Percentiles rank a stretch among this genome's conserved stretches.
phyloP scores from a whole-genome alignment of 2,113 vertebrate genomes.

The Aramus guarauna region DNA sequence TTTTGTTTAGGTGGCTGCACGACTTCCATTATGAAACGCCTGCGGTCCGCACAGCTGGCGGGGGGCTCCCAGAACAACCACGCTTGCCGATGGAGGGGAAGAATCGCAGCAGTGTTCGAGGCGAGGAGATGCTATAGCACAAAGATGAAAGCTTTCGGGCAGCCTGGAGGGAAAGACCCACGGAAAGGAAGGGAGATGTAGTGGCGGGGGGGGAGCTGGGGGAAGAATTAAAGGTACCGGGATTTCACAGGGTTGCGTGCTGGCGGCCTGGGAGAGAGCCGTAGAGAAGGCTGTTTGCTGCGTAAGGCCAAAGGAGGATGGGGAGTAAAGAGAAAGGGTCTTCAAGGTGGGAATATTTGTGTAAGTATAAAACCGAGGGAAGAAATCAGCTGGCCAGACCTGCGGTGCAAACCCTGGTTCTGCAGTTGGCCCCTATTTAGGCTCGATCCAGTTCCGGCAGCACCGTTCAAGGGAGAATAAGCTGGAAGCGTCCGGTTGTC shows the following conservation, averaged over 20 bases:
- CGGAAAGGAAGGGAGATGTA: background rate
- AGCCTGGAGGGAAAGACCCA: background rate
- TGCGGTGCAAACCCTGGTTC: too few species aligned
- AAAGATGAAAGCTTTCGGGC: background rate
- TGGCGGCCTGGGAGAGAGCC: background rate
- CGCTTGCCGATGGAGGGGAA: background rate
- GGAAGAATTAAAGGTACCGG: background rate
- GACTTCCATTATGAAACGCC: background rate
- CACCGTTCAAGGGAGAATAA: background rate
- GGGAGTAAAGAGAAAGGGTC: background rate
- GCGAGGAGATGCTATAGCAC: background rate
- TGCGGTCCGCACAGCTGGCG: background rate
- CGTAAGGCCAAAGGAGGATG: background rate
- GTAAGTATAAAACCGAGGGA: background rate
- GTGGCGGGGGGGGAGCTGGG: rapidly evolving
- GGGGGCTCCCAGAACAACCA: background rate
- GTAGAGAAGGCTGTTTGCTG: background rate
- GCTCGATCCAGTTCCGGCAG: too few species aligned
- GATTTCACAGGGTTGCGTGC: background rate
- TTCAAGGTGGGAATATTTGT: background rate
- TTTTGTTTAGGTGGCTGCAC: background rate
- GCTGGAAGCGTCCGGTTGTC: background rate
- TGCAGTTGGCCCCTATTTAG: background rate
- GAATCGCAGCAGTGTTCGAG: background rate
- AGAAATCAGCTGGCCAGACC: background rate